Evolutionary conservation across 2,113 vertebrate genomes (phyloP).

Genomic region (Sisor rabdophorus): DNA sequence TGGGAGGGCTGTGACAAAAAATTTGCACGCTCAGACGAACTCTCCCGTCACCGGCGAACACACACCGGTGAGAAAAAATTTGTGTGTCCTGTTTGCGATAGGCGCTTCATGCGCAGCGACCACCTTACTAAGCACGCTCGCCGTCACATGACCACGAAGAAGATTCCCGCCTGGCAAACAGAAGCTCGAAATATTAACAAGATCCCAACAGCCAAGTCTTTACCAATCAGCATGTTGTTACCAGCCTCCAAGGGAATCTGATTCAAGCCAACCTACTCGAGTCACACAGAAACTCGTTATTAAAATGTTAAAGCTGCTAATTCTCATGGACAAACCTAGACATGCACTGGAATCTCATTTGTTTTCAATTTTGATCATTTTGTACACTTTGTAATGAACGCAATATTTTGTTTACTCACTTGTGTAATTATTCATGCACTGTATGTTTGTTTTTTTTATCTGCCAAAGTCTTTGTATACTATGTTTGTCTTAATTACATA

Average conservation of each 20-base stretch:
- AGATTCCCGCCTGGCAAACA: slow-evolving; percentile 88
- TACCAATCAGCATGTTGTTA: slow-evolving; percentile 72
- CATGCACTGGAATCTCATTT: slow-evolving; percentile 73
- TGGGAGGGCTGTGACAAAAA: slow-evolving; percentile 96
- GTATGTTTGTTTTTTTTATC: slow-evolving; percentile 38
- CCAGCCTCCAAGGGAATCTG: slow-evolving; percentile 58
- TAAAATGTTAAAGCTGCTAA: slow-evolving; percentile 58
- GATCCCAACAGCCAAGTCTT: slow-evolving; percentile 65
- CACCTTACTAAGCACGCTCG: slow-evolving; percentile 95
- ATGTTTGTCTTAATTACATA: slow-evolving; percentile 64
- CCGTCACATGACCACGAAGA: slow-evolving; percentile 88
- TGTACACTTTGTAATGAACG: slow-evolving; percentile 57
- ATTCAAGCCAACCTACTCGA: slow-evolving; percentile 53
- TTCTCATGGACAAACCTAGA: slow-evolving; percentile 61
- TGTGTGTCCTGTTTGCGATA: slow-evolving; percentile 86
- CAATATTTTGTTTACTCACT: slow-evolving; percentile 66
- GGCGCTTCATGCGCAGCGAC: slow-evolving; percentile 97
- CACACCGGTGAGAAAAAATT: slow-evolving; percentile 98
- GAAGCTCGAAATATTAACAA: slow-evolving; percentile 83
- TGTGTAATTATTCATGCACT: slow-evolving; percentile 64
- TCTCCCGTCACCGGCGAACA: slow-evolving; percentile 90
- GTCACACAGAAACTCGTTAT: slow-evolving; percentile 54
- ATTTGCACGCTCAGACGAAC: slow-evolving; percentile 94
- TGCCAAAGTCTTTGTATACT: slow-evolving; percentile 74
- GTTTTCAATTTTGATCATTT: slow-evolving; percentile 58